Evolutionary conservation across 2,888 invertebrate species (phyloP).

Genomic region (Liopterus haemorrhoidalis): DNA sequence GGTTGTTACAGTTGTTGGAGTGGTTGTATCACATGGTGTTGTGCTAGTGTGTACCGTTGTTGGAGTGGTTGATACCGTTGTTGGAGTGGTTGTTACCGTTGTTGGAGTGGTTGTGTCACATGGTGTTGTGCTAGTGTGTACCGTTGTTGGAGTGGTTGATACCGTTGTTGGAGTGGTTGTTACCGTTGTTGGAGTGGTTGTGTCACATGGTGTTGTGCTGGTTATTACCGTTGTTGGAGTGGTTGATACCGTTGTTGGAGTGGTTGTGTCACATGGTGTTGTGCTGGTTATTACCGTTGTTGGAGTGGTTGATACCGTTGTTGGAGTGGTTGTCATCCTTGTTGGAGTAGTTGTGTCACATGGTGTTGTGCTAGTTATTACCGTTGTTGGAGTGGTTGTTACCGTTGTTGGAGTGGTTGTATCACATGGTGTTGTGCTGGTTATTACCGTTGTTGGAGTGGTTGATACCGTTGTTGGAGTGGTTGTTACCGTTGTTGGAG

Average conservation of each 20-base stretch:
- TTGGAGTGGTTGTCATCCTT: not conserved
- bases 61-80: too few species aligned
- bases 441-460: too few species aligned
- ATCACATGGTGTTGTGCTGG: too few species aligned
- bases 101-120: not conserved
- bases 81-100: too few species aligned
- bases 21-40: not conserved
- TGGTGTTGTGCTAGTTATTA: too few species aligned
- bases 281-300: not conserved
- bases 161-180: slow-evolving; percentile 4
- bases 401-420: too few species aligned
- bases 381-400: too few species aligned
- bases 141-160: not conserved
- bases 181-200: slow-evolving; percentile 8
- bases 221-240: not conserved
- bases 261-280: not conserved
- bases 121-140: slow-evolving; percentile 2
- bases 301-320: not conserved
- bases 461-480: too few species aligned
- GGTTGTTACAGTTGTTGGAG: not conserved
- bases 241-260: not conserved
- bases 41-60: not conserved
- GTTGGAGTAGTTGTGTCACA: not conserved
- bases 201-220: slow-evolving; percentile 6
- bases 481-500: too few species aligned